Conservation (phyloP, 2,113 vertebrate genomes). For the Phylloscopus whistleri region DNA sequence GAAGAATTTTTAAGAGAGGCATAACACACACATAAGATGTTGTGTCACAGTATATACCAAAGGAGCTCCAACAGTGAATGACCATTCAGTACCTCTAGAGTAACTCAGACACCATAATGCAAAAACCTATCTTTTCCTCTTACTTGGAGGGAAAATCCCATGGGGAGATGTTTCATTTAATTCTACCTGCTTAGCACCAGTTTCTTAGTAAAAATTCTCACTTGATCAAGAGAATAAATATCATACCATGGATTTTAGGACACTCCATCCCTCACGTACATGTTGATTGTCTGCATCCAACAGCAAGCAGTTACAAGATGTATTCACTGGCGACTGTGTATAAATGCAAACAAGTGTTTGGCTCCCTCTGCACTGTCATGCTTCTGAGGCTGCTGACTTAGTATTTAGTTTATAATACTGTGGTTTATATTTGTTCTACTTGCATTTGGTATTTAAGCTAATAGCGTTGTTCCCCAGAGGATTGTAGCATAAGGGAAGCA, state of each 20-base stretch:
- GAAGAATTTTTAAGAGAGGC: not conserved
- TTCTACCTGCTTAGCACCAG: not conserved
- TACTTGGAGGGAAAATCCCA: not conserved
- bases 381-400: not conserved
- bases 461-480: not conserved
- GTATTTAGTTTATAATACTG: not conserved
- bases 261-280: not conserved
- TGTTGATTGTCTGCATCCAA: not conserved
- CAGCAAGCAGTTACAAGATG: not conserved
- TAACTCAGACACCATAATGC: not conserved
- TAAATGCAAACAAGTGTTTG: not conserved
- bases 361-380: not conserved
- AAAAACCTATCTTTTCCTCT: not conserved
- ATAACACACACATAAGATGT: rapidly evolving
- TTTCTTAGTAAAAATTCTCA: not conserved
- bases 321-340: not conserved
- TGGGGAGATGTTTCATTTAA: not conserved
- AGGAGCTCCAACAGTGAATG: not conserved
- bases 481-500: not conserved
- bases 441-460: not conserved
- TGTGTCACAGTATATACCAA: not conserved
- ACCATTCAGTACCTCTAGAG: not conserved
- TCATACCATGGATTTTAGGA: not conserved
- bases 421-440: not conserved
- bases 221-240: not conserved